phyloP scores from a whole-genome alignment of 2,113 vertebrate genomes.

The Petromus typicus region DNA sequence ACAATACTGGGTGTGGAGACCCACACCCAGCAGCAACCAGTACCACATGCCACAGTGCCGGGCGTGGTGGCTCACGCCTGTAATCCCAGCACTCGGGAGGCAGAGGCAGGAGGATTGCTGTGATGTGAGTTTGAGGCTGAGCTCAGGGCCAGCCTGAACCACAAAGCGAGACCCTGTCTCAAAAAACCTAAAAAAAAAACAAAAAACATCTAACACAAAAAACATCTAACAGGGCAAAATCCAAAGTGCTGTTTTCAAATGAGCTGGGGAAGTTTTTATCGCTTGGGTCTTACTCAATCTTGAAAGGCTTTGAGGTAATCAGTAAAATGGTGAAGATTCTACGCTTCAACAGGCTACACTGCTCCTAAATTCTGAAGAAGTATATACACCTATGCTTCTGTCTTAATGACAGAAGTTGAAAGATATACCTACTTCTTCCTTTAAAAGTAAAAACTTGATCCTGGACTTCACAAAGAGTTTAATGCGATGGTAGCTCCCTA shows the following conservation, averaged over 20 bases:
- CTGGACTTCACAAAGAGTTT: neutral
- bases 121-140: neutral
- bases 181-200: neutral
- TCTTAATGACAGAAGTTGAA: neutral
- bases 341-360: neutral
- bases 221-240: neutral
- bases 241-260: neutral
- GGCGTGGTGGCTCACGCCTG: neutral
- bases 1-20: no score
- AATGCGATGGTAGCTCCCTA: neutral
- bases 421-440: neutral
- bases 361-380: neutral
- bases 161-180: neutral
- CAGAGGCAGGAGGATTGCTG: neutral
- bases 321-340: neutral
- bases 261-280: neutral
- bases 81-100: neutral
- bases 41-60: no score
- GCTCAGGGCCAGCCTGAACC: neutral
- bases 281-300: neutral
- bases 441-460: neutral
- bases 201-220: neutral
- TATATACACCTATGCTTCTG: neutral
- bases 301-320: neutral
- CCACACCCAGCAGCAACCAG: no score